Evolutionary conservation across 2,113 vertebrate genomes (phyloP), one percentile per base, ranked within the genome.

Genomic region (Micronycteris hirsuta): DNA sequence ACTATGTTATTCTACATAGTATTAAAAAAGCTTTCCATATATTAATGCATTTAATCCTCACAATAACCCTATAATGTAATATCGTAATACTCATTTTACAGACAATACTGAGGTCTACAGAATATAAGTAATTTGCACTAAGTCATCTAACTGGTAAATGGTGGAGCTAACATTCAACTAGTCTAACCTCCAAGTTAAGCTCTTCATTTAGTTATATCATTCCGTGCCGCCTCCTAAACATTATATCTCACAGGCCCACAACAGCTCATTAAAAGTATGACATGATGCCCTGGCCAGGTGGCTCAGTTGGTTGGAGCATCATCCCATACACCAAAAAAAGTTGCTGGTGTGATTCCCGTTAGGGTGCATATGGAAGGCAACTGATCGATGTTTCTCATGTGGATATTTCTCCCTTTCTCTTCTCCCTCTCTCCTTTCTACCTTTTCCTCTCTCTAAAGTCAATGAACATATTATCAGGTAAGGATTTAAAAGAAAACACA

Each of bases 11-110:
- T 61, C 10, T 93, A 67, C 3, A 58, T 3, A 81, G 22, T 56
- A 73, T 88, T 88, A 78, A 80, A 85, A 80, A 45, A 84, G 52
- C 16, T 91, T 96, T 88, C 91, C 10, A 45, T 84, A 73, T 95
- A 85, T 91, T 91, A 71, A 93, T n/a, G 10, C 20, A 81, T 91
- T 89, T 94, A 63, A 88, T 86, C 56, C 26, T 89, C 8, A 70
- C 14, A 85, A 80, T 61, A 92, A 91, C 56, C n/a, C 71, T 47
- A 43, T 80, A 81, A 54, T 89, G 24, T 43, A 61, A 68, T 74
- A 96, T 52, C 28, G n/a, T 91, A 77, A 71, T 67, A 6, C 61
- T 87, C 61, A 83, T 91, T 82, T 95, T 91, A n/a, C 15, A 90
- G 41, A 90, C 26, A 31, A 95, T 45, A 78, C 7, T 71, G 31